Evolutionary conservation across 2,797 vertebrate genomes (phyloP).

Genomic region (Scolopax bukidnonensis): DNA sequence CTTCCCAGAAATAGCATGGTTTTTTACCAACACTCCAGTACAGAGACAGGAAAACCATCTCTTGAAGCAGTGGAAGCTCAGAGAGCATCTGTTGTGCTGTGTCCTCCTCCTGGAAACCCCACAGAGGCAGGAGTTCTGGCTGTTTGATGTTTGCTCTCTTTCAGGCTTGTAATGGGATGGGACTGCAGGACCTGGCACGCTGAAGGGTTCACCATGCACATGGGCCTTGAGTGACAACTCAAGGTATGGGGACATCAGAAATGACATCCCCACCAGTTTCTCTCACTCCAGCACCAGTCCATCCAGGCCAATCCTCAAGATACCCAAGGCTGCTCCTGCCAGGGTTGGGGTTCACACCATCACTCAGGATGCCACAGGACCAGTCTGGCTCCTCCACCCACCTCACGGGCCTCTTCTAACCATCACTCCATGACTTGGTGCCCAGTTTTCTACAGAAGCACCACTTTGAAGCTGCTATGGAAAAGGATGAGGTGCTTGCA

Average conservation of each 20-base stretch:
- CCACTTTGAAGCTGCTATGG: not conserved
- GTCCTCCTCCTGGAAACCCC: not conserved
- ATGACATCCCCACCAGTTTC: not conserved
- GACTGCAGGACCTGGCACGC: not conserved
- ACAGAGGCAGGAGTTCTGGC: not conserved
- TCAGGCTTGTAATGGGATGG: not conserved
- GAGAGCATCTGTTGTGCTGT: not conserved
- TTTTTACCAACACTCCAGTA: not conserved
- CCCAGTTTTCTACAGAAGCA: not conserved
- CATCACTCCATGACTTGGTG: accelerated
- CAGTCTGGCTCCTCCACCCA: not conserved
- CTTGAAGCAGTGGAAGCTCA: not conserved
- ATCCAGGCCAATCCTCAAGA: accelerated
- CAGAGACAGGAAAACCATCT: not conserved
- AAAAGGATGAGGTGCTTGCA: not conserved
- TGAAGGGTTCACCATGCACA: accelerated
- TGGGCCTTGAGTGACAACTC: not conserved
- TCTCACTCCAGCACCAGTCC: not conserved
- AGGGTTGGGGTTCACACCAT: not conserved
- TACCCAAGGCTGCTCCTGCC: not conserved
- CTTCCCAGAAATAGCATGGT: accelerated
- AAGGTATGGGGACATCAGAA: not conserved
- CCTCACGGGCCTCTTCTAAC: not conserved
- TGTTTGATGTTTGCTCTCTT: not conserved
- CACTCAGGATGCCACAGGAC: not conserved